Evolutionary conservation across 2,888 invertebrate species (phyloP).

Genomic region (Cephus runcator): DNA sequence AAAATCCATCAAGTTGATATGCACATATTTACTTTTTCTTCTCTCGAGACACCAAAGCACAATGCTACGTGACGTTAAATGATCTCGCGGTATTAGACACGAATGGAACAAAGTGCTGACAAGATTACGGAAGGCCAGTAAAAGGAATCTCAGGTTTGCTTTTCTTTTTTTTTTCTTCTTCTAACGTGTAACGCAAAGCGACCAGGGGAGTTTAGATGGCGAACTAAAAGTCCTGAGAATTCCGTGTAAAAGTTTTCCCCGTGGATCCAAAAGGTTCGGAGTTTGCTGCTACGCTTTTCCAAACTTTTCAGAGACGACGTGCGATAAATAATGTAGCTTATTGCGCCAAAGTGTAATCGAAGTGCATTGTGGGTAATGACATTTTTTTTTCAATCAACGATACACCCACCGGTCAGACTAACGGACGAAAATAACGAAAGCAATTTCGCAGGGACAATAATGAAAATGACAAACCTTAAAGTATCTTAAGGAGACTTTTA

Average conservation of each 20-base stretch:
- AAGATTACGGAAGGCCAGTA: background rate
- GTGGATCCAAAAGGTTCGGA: background rate
- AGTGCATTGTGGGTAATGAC: background rate
- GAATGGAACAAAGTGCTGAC: background rate
- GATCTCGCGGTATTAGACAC: background rate
- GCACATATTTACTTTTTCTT: background rate
- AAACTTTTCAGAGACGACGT: constrained; percentile 25
- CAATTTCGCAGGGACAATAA: background rate
- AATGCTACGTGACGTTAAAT: background rate
- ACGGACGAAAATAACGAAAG: background rate
- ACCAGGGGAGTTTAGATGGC: background rate
- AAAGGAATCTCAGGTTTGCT: background rate
- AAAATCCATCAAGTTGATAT: background rate
- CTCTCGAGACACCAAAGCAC: background rate
- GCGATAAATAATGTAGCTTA: constrained; percentile 49
- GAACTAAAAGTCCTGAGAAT: background rate
- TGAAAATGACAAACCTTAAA: background rate
- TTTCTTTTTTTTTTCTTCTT: background rate
- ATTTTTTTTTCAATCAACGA: background rate
- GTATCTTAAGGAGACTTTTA: background rate
- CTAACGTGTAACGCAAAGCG: background rate
- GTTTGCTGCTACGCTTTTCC: background rate
- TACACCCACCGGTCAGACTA: background rate
- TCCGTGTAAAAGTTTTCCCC: background rate
- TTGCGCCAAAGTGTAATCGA: constrained; percentile 44